Evolutionary conservation across 2,888 invertebrate species (phyloP), one percentile per base, ranked within the genome.

Genomic region (Rhimphoctona megacephalus): DNA sequence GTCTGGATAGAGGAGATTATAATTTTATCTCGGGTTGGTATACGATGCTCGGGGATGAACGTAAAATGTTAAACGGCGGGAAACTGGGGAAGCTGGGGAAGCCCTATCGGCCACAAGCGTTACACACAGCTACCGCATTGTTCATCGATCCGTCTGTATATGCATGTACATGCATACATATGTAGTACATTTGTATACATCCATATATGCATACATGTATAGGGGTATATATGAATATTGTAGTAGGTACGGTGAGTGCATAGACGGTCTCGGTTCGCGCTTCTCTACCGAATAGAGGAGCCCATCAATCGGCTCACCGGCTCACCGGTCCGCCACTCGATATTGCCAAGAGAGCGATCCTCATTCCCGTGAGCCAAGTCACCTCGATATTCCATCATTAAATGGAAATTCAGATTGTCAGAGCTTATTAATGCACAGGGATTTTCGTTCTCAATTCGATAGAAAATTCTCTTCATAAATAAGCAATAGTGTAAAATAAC

Each of bases 101-200:
- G 57, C 22, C 49, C 25, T 69, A 66, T 76, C 72, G 36, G 66
- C 76, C 77, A 52, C 69, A 70, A 57, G 66, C 52, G 69, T 80
- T 49, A 57, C 76, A 66, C 81, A 61, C 76, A 57, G 66, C 49
- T 67, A 86, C 64, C 80, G 76, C 80, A 86, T 86, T 86, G 83
- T 83, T 83, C 85, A 86, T 86, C 85, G 85, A 86, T 86, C 85
- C 57, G 61, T 80, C 76, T n/a, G 39, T 36, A 52, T 80, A 81
- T 81, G 69, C 49, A 52, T 33, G 9, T 33, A 66, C 30, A 39
- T 52, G 22, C 57, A 22, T 19, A 46, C 25, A 46, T 46, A 69
- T 25, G 22, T 46, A 46, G 22, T 46, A 46, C 54, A 9, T 22
- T 54, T 54, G 54, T 54, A 54, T 43, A 43, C 19, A n/a, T n/a